Evolutionary conservation across 2,888 invertebrate genomes (phyloP).

Genomic region (Calephelis perditalis): DNA sequence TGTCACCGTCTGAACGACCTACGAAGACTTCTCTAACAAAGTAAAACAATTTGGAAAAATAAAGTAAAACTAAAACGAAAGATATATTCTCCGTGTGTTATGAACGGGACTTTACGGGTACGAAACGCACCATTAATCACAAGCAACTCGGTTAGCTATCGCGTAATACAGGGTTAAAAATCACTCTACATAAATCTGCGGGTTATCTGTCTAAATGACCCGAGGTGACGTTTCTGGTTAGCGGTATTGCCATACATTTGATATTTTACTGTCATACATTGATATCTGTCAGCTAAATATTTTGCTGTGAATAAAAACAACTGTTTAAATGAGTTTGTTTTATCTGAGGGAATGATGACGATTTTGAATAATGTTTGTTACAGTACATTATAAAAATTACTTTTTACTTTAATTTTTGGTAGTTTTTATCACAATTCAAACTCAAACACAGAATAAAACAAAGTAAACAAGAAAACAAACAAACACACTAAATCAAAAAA

Average conservation of each 20-base stretch:
- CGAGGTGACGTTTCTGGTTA: slow-evolving; percentile 46
- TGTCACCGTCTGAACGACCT: too few species aligned
- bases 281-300: slow-evolving; percentile 35
- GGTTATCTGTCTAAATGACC: slow-evolving; percentile 67
- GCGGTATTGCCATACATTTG: slow-evolving; percentile 33
- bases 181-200: slow-evolving; percentile 65
- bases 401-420: too few species aligned
- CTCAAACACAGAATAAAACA: too few species aligned
- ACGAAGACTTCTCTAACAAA: too few species aligned
- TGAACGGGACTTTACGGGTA: slow-evolving; percentile 32
- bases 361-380: slow-evolving; percentile 1
- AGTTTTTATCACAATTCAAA: too few species aligned
- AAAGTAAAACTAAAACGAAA: too few species aligned
- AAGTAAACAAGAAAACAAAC: too few species aligned
- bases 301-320: slow-evolving; percentile 15
- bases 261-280: slow-evolving; percentile 40
- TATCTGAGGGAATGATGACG: not conserved
- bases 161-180: slow-evolving; percentile 67
- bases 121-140: slow-evolving; percentile 47
- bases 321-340: not conserved
- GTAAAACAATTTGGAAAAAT: too few species aligned
- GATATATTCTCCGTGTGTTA: not conserved
- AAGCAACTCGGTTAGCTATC: slow-evolving; percentile 41
- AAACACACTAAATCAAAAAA: too few species aligned
- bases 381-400: too few species aligned